These are phyloP conservation scores for Petroica traversi DNA, from an alignment of 2,113 vertebrate species.

Conservation along the genomic window DNA sequence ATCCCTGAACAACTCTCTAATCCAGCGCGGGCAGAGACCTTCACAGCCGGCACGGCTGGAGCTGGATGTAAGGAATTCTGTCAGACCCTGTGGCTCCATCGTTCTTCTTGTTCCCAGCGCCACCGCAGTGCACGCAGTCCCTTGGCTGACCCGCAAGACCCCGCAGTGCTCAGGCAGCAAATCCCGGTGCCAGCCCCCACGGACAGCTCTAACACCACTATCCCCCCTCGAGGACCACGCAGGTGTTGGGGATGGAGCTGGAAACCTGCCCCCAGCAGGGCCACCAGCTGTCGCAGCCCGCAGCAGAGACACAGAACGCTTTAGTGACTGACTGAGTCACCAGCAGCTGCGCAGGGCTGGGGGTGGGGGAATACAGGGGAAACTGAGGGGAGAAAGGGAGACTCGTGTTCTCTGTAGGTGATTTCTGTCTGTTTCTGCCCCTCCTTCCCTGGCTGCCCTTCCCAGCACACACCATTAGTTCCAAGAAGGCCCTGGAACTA, in stretches of 20 bases:
- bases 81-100: not conserved
- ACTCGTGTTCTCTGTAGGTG: not conserved
- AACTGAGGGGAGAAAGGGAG: not conserved
- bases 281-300: not conserved
- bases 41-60: not conserved
- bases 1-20: not conserved
- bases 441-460: not conserved
- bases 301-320: accelerated
- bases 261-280: not conserved
- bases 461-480: not conserved
- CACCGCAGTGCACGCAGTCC: accelerated
- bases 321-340: not conserved
- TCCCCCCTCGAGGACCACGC: accelerated
- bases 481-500: not conserved
- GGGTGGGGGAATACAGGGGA: not conserved
- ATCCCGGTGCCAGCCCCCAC: not conserved
- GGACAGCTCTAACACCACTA: too few relatives aligned
- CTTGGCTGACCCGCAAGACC: not conserved
- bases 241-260: not conserved
- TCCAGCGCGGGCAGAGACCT: not conserved
- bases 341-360: not conserved
- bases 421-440: not conserved
- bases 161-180: not conserved
- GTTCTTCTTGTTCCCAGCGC: not conserved
- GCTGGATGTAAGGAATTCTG: not conserved